Evolutionary conservation across 2,113 vertebrate genomes (phyloP).

Genomic region (Scophthalmus maximus): DNA sequence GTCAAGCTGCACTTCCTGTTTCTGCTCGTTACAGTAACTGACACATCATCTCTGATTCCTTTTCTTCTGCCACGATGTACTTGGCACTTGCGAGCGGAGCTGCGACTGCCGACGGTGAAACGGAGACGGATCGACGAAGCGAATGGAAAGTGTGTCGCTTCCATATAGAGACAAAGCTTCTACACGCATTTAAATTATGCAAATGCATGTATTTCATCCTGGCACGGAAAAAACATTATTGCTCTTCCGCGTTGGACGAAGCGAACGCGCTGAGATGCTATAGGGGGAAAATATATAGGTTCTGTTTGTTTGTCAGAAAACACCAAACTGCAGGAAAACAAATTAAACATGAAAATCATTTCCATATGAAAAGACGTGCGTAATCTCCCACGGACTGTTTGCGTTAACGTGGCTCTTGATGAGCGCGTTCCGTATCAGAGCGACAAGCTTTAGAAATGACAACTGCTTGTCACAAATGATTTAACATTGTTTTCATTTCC

Average conservation of each 20-base stretch:
- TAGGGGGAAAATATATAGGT: background rate
- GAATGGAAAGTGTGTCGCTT: slow-evolving; percentile 26
- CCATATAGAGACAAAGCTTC: slow-evolving; percentile 27
- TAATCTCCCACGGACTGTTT: slow-evolving; percentile 3
- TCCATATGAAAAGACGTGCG: slow-evolving; percentile 22
- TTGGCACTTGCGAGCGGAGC: slow-evolving; percentile 32
- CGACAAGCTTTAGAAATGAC: background rate
- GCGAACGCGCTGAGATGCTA: slow-evolving; percentile 6
- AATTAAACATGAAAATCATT: slow-evolving; percentile 40
- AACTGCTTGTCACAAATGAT: background rate
- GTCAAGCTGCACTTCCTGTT: slow-evolving; percentile 3
- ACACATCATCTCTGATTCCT: slow-evolving; percentile 41
- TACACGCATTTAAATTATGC: slow-evolving; percentile 50
- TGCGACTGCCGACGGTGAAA: slow-evolving; percentile 15
- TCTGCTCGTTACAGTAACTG: slow-evolving; percentile 26
- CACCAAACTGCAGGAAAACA: background rate
- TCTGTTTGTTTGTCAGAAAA: slow-evolving; percentile 11
- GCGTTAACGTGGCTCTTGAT: background rate
- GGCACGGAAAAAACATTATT: slow-evolving; percentile 2
- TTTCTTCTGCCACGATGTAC: slow-evolving; percentile 26
- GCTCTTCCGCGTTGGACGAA: slow-evolving; percentile 1
- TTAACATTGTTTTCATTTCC: background rate
- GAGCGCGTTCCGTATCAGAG: background rate
- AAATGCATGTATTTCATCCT: slow-evolving; percentile 39
- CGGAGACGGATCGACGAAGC: slow-evolving; percentile 25